Base-by-base conservation (phyloP, 2,113 vertebrate species). In the Paralichthys olivaceus region DNA sequence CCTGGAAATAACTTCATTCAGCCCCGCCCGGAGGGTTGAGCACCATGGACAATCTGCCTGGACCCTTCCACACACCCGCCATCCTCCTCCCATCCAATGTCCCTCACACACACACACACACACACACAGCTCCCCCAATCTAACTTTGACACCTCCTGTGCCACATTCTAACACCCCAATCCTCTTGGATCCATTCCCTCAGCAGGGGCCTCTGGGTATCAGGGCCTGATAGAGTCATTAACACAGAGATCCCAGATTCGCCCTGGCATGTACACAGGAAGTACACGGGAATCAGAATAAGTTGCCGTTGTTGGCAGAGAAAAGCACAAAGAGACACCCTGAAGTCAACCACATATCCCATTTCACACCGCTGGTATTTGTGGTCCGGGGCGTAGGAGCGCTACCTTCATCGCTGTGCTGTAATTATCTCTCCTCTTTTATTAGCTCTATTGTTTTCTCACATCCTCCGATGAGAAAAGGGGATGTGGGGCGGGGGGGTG, bases 1-100 rank as follows among this genome's bases (percentile, higher is more conserved):
- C 73, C 78, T 94, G 90, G 90, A 94, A 92, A 94, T 94, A 93
- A 91, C 92, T 94, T 92, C 84, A 92, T 95, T 93, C 91, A 92
- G 84, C 86, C 72, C 77, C 87, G 29, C 81, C 71, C 66, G 61
- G 54, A 72, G 75, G 79, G 80, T 77, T 80, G 83, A 78, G 83
- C 72, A 77, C 79, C 83, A 77, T 79, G 86, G 86, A 92, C 92
- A 90, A 93, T 92, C 83, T 85, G 84, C 83, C 80, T 61, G 7
- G 55, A 77, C 75, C 71, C 72, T 12, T 11, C 58, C 69, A 71
- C 47, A 28, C 17, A 56, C 64, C 63, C 37, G n/a, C 59, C 20
- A 22, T 28, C 3, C 55, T 37, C n/a, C 40, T 40, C 51, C 59
- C 9, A 15, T 28, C 17, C 51, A 19, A 0, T 7, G 47, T 63